Percentiles rank a stretch among this genome's conserved stretches.
Evolutionary conservation across 2,113 vertebrate species (phyloP).

Genomic region (Tachysurus fulvidraco): DNA sequence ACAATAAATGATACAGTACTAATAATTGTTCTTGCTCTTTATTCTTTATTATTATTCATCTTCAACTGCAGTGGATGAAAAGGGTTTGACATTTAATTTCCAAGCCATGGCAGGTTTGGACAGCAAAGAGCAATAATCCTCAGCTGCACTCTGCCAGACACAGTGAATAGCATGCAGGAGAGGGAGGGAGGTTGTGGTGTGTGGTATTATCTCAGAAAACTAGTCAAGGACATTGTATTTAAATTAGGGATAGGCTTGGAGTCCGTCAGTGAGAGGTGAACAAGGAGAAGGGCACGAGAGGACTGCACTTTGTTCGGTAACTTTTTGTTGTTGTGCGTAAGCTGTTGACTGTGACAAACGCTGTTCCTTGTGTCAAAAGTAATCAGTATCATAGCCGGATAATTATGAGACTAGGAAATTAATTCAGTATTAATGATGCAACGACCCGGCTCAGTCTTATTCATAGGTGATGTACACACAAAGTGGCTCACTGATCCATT

Average conservation of each 20-base stretch:
- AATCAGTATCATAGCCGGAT: conserved; percentile 30
- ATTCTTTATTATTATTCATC: conserved; percentile 7
- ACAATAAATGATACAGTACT: background rate
- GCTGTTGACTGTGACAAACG: conserved; percentile 29
- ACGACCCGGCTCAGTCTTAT: conserved; percentile 20
- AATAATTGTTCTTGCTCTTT: background rate
- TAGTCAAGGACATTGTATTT: conserved; percentile 32
- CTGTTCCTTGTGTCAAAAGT: conserved; percentile 29
- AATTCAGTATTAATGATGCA: conserved; percentile 47
- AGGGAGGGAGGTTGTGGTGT: conserved; percentile 4
- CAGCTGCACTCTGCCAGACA: conserved; percentile 10
- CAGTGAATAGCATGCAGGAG: background rate
- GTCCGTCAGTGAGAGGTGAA: conserved; percentile 30
- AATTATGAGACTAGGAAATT: conserved; percentile 37
- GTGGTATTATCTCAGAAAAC: conserved; percentile 28
- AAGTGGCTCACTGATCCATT: conserved; percentile 12
- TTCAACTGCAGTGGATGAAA: background rate
- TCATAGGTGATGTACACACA: conserved; percentile 1
- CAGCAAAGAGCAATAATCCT: conserved; percentile 41
- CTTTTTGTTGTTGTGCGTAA: conserved; percentile 19
- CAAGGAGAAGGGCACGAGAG: conserved; percentile 19
- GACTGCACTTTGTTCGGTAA: background rate
- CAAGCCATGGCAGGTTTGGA: conserved; percentile 18
- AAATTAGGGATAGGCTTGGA: background rate
- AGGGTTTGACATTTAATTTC: conserved; percentile 46